Conservation (phyloP, 2,797 vertebrate species). For the Cyprinella venusta region DNA sequence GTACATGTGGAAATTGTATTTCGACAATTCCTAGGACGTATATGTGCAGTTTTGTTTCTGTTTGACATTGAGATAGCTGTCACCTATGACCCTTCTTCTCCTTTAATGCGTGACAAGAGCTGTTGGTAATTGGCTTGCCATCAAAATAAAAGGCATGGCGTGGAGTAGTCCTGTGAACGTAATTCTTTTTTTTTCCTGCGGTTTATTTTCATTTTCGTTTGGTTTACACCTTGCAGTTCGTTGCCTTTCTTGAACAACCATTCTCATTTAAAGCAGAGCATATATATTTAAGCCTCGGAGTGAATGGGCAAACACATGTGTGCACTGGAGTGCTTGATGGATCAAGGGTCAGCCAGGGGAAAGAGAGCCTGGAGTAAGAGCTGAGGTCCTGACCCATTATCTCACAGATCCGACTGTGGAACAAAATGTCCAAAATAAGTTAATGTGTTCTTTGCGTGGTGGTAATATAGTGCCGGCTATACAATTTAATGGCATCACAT, state of each 20-base stretch:
- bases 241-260: constrained; percentile 40
- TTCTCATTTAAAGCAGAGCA: constrained; percentile 31
- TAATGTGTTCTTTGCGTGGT: constrained; percentile 6
- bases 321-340: constrained; percentile 72
- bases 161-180: constrained; percentile 35
- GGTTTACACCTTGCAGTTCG: constrained; percentile 19
- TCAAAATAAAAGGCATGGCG: constrained; percentile 31
- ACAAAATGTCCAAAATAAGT: constrained; percentile 61
- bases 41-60: constrained; percentile 28
- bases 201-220: constrained; percentile 36
- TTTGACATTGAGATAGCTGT: constrained; percentile 50
- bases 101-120: constrained; percentile 26
- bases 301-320: constrained; percentile 70
- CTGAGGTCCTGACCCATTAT: constrained; percentile 75
- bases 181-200: constrained; percentile 28
- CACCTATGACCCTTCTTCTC: constrained; percentile 23
- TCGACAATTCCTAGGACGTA: neutral
- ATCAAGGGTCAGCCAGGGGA: constrained; percentile 73
- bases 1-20: neutral
- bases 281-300: constrained; percentile 33
- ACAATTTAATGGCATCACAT: neutral
- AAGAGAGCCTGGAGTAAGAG: constrained; percentile 63
- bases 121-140: constrained; percentile 33
- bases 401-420: constrained; percentile 65
- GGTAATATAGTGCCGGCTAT: neutral